These are phyloP conservation scores for Turdus rufiventris DNA, from an alignment of 2,113 vertebrate species.

Conservation along the genomic window DNA sequence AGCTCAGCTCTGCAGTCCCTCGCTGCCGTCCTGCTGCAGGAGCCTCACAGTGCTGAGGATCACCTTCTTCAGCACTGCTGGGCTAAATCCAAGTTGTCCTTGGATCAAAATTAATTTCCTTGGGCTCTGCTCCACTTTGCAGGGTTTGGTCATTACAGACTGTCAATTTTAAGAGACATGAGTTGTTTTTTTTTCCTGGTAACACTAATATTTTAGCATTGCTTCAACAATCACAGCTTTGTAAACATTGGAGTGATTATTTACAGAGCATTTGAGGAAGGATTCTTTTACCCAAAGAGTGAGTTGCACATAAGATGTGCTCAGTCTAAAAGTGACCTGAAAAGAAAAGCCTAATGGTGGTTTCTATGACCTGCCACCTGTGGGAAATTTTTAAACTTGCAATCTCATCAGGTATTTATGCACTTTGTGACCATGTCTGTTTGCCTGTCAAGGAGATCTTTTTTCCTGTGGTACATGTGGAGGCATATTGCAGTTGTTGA, in stretches of 20 bases:
- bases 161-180: not conserved
- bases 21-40: not conserved
- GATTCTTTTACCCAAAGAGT: not conserved
- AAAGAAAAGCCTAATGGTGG: not conserved
- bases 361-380: not conserved
- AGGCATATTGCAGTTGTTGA: not conserved
- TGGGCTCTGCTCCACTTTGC: not conserved
- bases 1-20: not conserved
- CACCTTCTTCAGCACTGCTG: not conserved
- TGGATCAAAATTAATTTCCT: not conserved
- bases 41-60: not conserved
- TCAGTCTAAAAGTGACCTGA: not conserved
- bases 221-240: not conserved
- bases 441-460: not conserved
- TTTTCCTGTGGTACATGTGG: not conserved
- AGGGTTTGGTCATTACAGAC: not conserved
- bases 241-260: not conserved
- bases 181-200: not conserved
- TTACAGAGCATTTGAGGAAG: not conserved
- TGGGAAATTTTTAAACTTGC: not conserved
- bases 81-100: not conserved
- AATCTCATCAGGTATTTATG: not conserved
- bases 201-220: not conserved
- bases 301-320: not conserved
- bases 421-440: not conserved